These are phyloP conservation scores for Catajapyx aquilonaris DNA, from an alignment of 1,140 invertebrate species.

Conservation along the genomic window DNA sequence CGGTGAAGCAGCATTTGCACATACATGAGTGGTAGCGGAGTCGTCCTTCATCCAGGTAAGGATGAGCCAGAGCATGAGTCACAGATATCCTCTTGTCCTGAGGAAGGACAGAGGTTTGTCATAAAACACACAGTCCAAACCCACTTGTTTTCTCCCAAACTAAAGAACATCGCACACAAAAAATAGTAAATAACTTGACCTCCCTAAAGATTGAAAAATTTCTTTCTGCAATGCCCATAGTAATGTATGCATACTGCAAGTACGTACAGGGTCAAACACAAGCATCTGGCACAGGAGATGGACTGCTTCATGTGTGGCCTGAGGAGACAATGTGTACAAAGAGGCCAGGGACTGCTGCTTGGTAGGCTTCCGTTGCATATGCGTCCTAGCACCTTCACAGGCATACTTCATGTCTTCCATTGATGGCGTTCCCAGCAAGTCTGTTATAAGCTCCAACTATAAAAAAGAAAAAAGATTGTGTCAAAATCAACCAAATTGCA, in stretches of 20 bases:
- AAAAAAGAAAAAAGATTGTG: conserved; percentile 15
- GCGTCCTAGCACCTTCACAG: conserved; percentile 82
- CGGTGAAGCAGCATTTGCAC: conserved; percentile 91
- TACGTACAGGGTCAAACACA: conserved; percentile 85
- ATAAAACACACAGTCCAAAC: not conserved
- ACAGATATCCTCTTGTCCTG: conserved; percentile 87
- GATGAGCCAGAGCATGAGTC: conserved; percentile 81
- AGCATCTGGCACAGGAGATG: conserved; percentile 96
- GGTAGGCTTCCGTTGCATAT: conserved; percentile 72
- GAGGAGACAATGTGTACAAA: conserved; percentile 73
- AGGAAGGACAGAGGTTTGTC: conserved; percentile 12
- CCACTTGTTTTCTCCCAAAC: not conserved
- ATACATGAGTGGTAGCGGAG: conserved; percentile 98
- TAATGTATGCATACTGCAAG: too few relatives aligned
- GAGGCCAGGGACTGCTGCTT: conserved; percentile 75
- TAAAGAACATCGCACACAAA: not conserved
- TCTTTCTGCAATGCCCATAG: too few relatives aligned
- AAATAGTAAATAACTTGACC: too few relatives aligned
- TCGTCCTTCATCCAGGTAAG: conserved; percentile 91
- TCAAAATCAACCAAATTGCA: too few relatives aligned
- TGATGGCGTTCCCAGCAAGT: conserved; percentile 89
- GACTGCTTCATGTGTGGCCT: conserved; percentile 91
- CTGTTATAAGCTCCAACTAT: conserved; percentile 88
- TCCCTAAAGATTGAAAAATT: too few relatives aligned
- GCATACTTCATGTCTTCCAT: conserved; percentile 88